phyloP scores from a whole-genome alignment of 2,113 vertebrate genomes.

The Rhinolophus ferrumequinum region DNA sequence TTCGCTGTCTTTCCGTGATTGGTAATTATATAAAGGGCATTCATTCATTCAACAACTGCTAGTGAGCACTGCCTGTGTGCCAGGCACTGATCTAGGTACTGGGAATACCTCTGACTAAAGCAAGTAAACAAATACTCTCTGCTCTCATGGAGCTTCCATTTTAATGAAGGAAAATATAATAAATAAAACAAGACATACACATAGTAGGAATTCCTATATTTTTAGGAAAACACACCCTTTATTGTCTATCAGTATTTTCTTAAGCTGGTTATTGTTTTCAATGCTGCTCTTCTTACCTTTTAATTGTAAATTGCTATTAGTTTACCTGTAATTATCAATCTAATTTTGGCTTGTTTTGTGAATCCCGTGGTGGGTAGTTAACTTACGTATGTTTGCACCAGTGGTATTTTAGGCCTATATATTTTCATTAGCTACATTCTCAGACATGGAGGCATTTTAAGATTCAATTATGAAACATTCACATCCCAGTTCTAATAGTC shows the following conservation, averaged over 20 bases:
- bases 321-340: background rate
- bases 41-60: background rate
- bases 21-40: background rate
- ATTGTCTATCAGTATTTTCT: background rate
- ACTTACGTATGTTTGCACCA: background rate
- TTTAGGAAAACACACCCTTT: background rate
- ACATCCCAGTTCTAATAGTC: background rate
- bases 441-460: background rate
- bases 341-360: background rate
- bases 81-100: background rate
- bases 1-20: background rate
- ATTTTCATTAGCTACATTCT: background rate
- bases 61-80: background rate
- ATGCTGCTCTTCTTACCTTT: background rate
- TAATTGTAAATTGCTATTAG: background rate
- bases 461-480: background rate
- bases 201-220: background rate
- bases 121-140: background rate
- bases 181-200: background rate
- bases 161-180: background rate
- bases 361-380: background rate
- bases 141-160: background rate
- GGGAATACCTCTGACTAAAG: background rate
- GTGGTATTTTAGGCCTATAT: background rate
- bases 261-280: background rate